phyloP scores from a whole-genome alignment of 1,140 invertebrate genomes.

The Leptinotarsa undecemlineata region DNA sequence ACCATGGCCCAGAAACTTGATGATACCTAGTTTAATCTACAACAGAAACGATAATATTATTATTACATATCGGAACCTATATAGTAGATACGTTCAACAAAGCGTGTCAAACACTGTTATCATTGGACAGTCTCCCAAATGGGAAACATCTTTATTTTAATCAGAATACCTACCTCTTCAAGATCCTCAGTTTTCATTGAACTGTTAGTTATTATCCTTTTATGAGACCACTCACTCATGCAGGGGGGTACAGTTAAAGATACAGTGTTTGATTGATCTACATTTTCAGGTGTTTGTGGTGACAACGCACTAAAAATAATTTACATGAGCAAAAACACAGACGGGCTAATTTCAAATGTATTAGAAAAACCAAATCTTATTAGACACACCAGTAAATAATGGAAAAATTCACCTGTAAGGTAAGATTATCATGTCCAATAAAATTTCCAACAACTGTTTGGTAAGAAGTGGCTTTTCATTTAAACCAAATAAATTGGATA shows the following conservation, averaged over 20 bases:
- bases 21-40: constrained; percentile 75
- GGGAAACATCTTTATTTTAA: not conserved
- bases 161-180: constrained; percentile 64
- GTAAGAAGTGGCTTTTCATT: constrained; percentile 68
- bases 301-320: constrained; percentile 40
- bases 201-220: constrained; percentile 76
- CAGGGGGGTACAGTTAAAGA: constrained; percentile 74
- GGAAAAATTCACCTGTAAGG: constrained; percentile 76
- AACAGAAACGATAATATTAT: constrained; percentile 32
- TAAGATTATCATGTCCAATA: constrained; percentile 81
- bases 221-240: constrained; percentile 78
- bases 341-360: not conserved
- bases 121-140: not conserved
- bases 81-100: too few species aligned
- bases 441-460: constrained; percentile 73
- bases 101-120: not conserved
- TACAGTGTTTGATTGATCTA: constrained; percentile 40
- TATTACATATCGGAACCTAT: not conserved
- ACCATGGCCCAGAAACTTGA: constrained; percentile 80
- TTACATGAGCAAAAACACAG: not conserved
- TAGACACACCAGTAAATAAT: constrained; percentile 12
- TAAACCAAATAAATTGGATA: constrained; percentile 65
- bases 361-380: constrained; percentile 1
- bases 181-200: constrained; percentile 79
- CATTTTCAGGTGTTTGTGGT: constrained; percentile 38